phyloP scores from a whole-genome alignment of 2,888 invertebrate genomes.

The Embidobia sp. region DNA sequence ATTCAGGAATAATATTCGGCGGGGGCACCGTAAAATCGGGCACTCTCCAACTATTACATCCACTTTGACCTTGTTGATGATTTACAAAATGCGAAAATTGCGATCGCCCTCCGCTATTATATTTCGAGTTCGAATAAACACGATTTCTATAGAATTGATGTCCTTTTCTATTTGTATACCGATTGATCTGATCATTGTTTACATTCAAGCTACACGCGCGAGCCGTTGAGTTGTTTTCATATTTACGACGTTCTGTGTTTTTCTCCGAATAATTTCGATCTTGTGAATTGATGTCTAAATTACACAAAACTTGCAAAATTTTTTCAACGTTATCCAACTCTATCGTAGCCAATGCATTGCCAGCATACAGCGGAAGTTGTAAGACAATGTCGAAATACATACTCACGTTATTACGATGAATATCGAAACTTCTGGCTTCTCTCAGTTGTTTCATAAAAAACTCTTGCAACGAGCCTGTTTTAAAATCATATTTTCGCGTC shows the following conservation, averaged over 20 bases:
- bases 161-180: too few relatives aligned
- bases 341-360: not conserved
- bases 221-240: not conserved
- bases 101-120: too few relatives aligned
- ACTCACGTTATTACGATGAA: conserved; percentile 9
- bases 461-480: not conserved
- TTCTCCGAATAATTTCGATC: not conserved
- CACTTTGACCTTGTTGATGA: too few relatives aligned
- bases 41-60: too few relatives aligned
- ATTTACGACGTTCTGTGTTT: too few relatives aligned
- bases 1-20: too few relatives aligned
- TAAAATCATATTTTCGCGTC: not conserved
- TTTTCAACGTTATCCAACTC: not conserved
- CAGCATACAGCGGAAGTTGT: not conserved
- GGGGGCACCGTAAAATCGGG: too few relatives aligned
- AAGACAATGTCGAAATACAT: not conserved
- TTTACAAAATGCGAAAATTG: too few relatives aligned
- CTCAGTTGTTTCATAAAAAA: conserved; percentile 29
- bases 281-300: not conserved
- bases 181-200: too few relatives aligned
- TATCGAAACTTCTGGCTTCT: conserved; percentile 6
- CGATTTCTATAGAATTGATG: too few relatives aligned
- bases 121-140: too few relatives aligned
- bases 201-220: not conserved
- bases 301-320: not conserved